Evolutionary conservation across 2,113 vertebrate species (phyloP), one percentile per base, ranked within the genome.

Genomic region (Colius striatus): DNA sequence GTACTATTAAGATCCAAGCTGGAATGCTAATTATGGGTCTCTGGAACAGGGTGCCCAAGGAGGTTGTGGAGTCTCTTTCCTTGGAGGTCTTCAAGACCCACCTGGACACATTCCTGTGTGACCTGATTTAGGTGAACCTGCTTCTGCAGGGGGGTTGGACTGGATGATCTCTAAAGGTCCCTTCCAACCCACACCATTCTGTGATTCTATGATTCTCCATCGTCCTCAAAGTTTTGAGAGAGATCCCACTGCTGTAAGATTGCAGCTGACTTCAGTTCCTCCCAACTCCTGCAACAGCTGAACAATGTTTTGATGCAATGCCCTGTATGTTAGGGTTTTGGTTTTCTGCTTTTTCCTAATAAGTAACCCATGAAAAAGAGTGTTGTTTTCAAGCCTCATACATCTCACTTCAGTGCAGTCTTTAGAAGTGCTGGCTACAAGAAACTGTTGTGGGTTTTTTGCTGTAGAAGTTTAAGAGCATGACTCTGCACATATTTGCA

Each of bases 241-340:
- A 16, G 36, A 17, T 51, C 51, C 43, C 43, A 32, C 29, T 0
- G 13, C 30, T 38, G 22, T 6, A 15, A 75, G 7, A 4, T 20
- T n/a, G 16, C 13, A 5, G 4, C n/a, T 29, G 60, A 10, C 34
- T 76, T 58, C 5, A 54, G 7, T 15, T 5, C 21, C 21, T 41
- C 5, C 4, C 13, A 41, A 26, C 22, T 70, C 57, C 26, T 30
- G 11, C 27, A 25, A 7, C 14, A 41, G 23, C 17, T 9, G 20
- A 53, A 21, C 5, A 1, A 4, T 22, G 7, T 63, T 65, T 45
- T 71, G n/a, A 22, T 54, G 17, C 3, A 19, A 10, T n/a, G 34
- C 13, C 6, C 2, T 6, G 7, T 11, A 3, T 5, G 11, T 48
- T 34, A 61, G 6, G 9, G 26, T 23, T 50, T 81, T 1, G 1